Base-by-base conservation (phyloP, 2,888 invertebrate species). In the Caenorhabditis angaria region DNA sequence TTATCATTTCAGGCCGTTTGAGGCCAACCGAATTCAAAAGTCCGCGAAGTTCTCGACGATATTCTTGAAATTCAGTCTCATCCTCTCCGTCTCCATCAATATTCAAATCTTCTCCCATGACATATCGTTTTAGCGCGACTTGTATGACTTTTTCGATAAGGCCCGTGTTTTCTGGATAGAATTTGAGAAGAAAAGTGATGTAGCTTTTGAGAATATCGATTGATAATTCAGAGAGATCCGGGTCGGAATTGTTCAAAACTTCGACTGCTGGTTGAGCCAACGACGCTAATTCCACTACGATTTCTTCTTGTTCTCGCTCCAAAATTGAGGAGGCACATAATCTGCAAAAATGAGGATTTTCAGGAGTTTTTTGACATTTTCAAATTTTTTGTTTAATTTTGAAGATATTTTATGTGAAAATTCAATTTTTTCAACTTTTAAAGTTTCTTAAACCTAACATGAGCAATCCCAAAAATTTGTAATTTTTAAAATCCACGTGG, bases 1-100 rank as follows among this genome's bases (percentile, higher is more conserved):
- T 55, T 3, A 81, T 70, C 6, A 76, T 66, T 35, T 81, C 76
- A 6, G 78, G 77, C 5, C 70, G 76, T 59, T 78, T 78, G 20
- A 57, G 61, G 8, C 80, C 79, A 41, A 83, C 70, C 12, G 69
- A 60, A 47, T 74, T 73, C 24, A 83, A 51, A 27, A 83, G 51
- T 3, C 58, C 63, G n/a, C 75, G 54, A 18, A 83, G 59, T 18
- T 80, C 77, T 59, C 64, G 72, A n/a, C 83, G 60, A 59, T 74
- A 82, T 24, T 82, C 81, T 29, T 70, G 70, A 61, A 79, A 83
- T 25, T 80, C 76, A 2, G 75, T 64, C 54, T 82, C 81, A 20
- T 80, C 79, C 55, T 83, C 83, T 35, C 83, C 83, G 29, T 78
- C 79, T 18, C 81, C 78, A 29, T 78, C 81, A 18, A 81, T 63